Base-by-base conservation (phyloP, 2,113 vertebrate species). In the Copsychus sechellarum region DNA sequence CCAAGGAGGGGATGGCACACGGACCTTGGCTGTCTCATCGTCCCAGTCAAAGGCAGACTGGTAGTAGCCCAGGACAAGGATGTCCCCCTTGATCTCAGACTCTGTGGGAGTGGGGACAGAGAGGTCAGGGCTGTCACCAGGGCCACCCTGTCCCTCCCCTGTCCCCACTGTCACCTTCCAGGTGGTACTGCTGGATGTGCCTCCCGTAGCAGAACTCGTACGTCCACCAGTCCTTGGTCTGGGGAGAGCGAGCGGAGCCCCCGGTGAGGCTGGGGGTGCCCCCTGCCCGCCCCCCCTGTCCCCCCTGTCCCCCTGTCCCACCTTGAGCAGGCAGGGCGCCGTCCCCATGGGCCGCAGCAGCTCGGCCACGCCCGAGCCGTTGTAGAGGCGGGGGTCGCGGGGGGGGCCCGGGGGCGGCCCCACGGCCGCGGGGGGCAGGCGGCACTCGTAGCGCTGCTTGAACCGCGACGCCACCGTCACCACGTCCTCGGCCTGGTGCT, bases 191-290 rank as follows among this genome's bases (percentile, higher is more conserved):
- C 94, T 99, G 98, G 92, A 99, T 98, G 88, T 99, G 98, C 79
- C 98, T 97, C 89, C 98, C 98, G 10, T 99, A 98, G 96, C 99
- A 99, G 95, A 99, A 99, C 96, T 99, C 99, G 9, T 99, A 99
- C 0, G 99, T 99, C 99, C 99, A 99, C 99, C 99, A 99, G 96
- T 99, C 99, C 97, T 99, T 99, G 23, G 99, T 99, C 99, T 99
- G 97, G 36, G 11, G 2, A n/a, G 34, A n/a, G 51, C 16, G 16
- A 16, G 79, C 5, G 0, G 43, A 57, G 42, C 5, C 62, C 50
- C 1, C 0, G 5, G 64, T 69, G 43, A 58, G 64, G 10, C 28
- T 6, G 31, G 25, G 24, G 16, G 22, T 24, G 29, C 14, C 13
- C 50, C 36, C 28, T 26, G 25, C 23, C 50, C 22, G 11, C 21